Percentiles rank a stretch among this genome's conserved stretches.
Conservation (phyloP, 2,888 invertebrate species). For the Drosophila borealis region DNA sequence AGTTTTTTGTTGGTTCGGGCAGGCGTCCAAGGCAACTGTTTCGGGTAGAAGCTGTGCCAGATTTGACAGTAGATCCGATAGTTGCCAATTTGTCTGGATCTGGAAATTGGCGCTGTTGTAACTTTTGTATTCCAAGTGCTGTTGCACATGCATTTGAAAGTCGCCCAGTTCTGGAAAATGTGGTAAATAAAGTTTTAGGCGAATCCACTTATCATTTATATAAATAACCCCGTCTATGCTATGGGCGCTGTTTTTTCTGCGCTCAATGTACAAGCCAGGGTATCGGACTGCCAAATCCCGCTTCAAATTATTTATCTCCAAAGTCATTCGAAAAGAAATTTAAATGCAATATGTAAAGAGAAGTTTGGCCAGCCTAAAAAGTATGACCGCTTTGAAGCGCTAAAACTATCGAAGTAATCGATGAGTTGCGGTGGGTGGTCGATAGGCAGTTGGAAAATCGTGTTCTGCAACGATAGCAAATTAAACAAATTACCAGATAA, state of each 20-base stretch:
- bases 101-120: conserved; percentile 37
- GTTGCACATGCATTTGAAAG: conserved; percentile 59
- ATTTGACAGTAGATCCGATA: conserved; percentile 67
- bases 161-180: conserved; percentile 65
- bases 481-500: neutral
- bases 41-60: conserved; percentile 44
- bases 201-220: conserved; percentile 42
- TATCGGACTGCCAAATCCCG: conserved; percentile 25
- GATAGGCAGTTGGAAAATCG: neutral
- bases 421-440: conserved; percentile 19
- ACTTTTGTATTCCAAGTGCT: conserved; percentile 49
- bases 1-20: neutral
- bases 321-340: conserved; percentile 2
- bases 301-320: neutral
- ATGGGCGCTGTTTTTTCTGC: conserved; percentile 4
- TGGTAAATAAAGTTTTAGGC: conserved; percentile 70
- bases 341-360: conserved; percentile 2
- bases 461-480: neutral
- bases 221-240: conserved; percentile 47
- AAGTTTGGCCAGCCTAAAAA: neutral
- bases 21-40: neutral
- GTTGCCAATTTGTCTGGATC: conserved; percentile 53
- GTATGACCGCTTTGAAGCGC: conserved; percentile 13
- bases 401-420: neutral
- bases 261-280: conserved; percentile 50